Evolutionary conservation across 2,113 vertebrate species (phyloP), one percentile per base, ranked within the genome.

Genomic region (Cromileptes altivelis): DNA sequence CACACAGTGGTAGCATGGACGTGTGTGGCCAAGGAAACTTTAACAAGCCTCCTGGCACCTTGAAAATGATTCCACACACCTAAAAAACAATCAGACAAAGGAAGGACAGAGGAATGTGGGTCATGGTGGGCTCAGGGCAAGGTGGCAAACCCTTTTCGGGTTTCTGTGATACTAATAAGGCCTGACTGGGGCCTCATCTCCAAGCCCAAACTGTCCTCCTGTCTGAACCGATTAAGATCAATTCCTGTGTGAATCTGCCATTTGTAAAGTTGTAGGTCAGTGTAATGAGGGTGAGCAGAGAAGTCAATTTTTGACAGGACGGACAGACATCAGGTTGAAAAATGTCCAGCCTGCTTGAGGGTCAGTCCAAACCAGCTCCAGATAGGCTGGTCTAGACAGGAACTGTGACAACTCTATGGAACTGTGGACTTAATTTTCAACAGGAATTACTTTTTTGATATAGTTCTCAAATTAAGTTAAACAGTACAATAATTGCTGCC

Each of bases 101-200:
- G 30, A 8, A 70, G 19, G 81, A 69, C 33, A 12, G 68, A 87
- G 60, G 42, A 86, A 89, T 88, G 57, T 90, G 85, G 90, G 89
- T 90, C 91, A 81, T 14, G 10, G 45, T 50, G 75, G 58, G 85
- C 83, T 86, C 13, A 12, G 71, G 82, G 89, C 62, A 6, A 64
- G 23, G 19, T 68, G 79, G 56, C 67, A 85, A 74, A 57, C 64
- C 12, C 82, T 63, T 23, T 33, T 77, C 45, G 78, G 61, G 73
- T 61, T 81, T 78, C 55, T 70, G 53, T 82, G 86, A 85, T 64
- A 55, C 50, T 88, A 70, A 92, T 85, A 49, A 45, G 47, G 65
- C 69, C 55, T 74, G 89, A 91, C 86, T 52, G 23, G 52, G 71
- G 62, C 70, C 68, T 84, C 78, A 45, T 63, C 2, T 3, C 17